Base-by-base conservation (phyloP, 1,140 invertebrate genomes). In the Pseudomyrmex flavicornis region DNA sequence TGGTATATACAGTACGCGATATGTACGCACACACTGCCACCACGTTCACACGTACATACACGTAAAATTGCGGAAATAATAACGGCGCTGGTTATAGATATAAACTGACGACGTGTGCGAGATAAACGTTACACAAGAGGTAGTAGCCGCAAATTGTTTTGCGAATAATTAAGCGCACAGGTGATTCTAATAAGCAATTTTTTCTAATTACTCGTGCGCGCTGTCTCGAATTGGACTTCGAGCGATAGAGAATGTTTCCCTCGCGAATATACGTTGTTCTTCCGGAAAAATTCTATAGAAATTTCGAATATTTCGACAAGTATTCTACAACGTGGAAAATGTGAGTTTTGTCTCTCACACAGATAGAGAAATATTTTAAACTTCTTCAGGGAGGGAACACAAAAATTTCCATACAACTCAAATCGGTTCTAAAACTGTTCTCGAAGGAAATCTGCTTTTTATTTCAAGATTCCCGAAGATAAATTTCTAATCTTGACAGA, bases 21-120 rank as follows among this genome's bases (percentile, higher is more conserved):
- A 84, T 88, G 70, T 68, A 58, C 68, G 74, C 50, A 65, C 73
- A 54, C 83, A 76, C 79, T 80, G 73, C 84, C 83, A 80, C 69
- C 61, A 72, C 74, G 85, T 80, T 72, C n/a, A 46, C 61, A 72
- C 74, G 85, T 76, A 75, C n/a, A 46, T 22, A 46, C 46, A 15
- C n/a, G 66, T 20, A 50, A 80, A 80, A 72, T 72, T 80, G 66
- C 66, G 54, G 66, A 58, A 48, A 61, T 58, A 68, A 58, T 72
- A 80, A 80, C 52, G 54, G 15, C 3, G 76, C 76, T 80, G 59
- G 66, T 80, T 80, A 50, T 9, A 70, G 65, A 80, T 80, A 59
- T 13, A 58, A 56, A 9, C n/a, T 12, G 76, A 22, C 35, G 35
- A 35, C 35, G 35, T 35, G 35, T 10, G 44, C 59, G 54, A 80